Evolutionary conservation across 2,888 invertebrate species (phyloP).

Genomic region (Capitulum mitella): DNA sequence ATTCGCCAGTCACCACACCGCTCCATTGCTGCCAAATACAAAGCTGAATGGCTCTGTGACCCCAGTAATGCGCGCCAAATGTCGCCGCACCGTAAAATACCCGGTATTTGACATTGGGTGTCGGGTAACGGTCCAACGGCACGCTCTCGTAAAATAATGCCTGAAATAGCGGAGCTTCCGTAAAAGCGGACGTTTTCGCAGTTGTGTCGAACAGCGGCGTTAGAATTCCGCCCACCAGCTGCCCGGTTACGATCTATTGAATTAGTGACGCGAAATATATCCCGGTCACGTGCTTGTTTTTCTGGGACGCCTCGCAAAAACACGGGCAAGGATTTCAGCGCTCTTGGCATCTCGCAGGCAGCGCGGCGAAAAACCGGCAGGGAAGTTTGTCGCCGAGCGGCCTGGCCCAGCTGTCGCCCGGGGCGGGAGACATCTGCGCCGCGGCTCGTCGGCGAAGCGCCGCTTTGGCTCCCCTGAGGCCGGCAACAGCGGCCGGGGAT

Average conservation of each 20-base stretch:
- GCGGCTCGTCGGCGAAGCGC: neutral
- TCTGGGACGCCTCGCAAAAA: neutral
- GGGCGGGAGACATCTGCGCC: neutral
- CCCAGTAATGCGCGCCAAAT: no score
- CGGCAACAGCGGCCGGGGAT: no score
- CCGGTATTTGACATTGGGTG: no score
- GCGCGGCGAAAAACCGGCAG: neutral
- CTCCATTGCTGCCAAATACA: no score
- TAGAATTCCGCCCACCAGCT: neutral
- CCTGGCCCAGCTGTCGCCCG: neutral
- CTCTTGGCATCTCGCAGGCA: neutral
- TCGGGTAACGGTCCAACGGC: no score
- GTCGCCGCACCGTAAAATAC: no score
- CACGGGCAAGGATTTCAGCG: neutral
- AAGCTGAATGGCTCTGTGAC: no score
- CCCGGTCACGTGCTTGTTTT: neutral
- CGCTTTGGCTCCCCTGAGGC: neutral
- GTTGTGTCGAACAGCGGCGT: neutral
- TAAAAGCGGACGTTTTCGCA: no score
- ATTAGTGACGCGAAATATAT: neutral
- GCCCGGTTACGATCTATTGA: neutral
- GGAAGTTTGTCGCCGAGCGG: neutral
- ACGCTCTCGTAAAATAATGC: no score
- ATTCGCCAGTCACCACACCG: neutral
- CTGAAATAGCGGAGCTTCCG: no score